Percentiles rank a stretch among this genome's conserved stretches.
Conservation (phyloP, 2,888 invertebrate genomes). For the Trichogramma evanescens region DNA sequence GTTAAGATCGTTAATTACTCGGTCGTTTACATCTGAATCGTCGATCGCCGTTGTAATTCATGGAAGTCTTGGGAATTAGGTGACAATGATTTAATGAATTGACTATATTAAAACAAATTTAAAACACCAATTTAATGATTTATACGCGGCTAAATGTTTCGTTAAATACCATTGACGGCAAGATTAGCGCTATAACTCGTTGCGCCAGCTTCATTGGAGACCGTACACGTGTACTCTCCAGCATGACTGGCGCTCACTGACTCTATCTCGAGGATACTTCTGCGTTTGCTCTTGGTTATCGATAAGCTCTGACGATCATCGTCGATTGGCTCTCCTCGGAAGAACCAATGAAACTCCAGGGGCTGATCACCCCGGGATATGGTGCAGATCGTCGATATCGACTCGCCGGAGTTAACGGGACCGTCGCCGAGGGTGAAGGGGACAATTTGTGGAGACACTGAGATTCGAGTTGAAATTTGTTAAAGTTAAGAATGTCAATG, state of each 20-base stretch:
- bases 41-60: background rate
- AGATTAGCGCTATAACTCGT: constrained; percentile 61
- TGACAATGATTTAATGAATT: too few species aligned
- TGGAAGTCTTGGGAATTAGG: background rate
- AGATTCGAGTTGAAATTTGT: constrained; percentile 12
- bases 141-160: constrained; percentile 27
- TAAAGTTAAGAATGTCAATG: background rate
- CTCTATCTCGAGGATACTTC: constrained; percentile 60
- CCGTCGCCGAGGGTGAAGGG: constrained; percentile 61
- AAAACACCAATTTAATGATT: too few species aligned
- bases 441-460: constrained; percentile 68
- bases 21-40: too few species aligned
- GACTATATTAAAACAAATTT: too few species aligned
- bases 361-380: constrained; percentile 70
- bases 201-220: constrained; percentile 64
- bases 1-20: too few species aligned
- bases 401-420: constrained; percentile 63
- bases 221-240: constrained; percentile 71
- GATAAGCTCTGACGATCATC: constrained; percentile 41
- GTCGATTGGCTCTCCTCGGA: constrained; percentile 56
- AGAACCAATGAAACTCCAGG: constrained; percentile 65
- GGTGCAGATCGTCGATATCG: constrained; percentile 62
- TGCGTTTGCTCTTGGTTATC: constrained; percentile 50
- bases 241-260: constrained; percentile 64
- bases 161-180: constrained; percentile 74